These are phyloP conservation scores for Clamator glandarius DNA, from an alignment of 2,797 vertebrate genomes.

Conservation along the genomic window DNA sequence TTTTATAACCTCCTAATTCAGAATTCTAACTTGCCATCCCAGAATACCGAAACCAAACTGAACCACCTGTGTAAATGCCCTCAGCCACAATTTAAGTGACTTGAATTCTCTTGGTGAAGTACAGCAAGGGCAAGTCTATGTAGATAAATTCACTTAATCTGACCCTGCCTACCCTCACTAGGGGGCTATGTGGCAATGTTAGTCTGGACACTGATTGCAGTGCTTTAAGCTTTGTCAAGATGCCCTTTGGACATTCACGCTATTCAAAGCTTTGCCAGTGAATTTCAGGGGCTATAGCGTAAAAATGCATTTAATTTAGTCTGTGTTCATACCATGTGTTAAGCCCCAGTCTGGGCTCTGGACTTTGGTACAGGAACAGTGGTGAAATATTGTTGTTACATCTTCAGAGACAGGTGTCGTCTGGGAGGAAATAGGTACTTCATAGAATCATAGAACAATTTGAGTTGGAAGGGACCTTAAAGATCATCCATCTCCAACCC, in stretches of 20 bases:
- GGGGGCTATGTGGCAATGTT: not conserved
- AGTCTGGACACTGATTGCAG: not conserved
- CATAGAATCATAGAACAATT: too few relatives aligned
- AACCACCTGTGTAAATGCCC: not conserved
- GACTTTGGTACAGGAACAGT: not conserved
- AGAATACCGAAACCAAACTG: not conserved
- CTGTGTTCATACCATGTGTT: not conserved
- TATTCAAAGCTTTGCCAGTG: not conserved
- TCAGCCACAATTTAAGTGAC: not conserved
- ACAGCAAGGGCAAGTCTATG: not conserved
- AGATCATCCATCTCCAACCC: too few relatives aligned
- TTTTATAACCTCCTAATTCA: not conserved
- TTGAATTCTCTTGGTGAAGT: not conserved
- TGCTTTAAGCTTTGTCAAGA: not conserved
- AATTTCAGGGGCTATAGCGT: not conserved
- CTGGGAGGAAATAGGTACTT: not conserved
- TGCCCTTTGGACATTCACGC: not conserved
- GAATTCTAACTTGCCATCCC: not conserved
- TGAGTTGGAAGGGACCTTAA: too few relatives aligned
- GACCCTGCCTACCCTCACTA: not conserved
- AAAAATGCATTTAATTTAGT: not conserved
- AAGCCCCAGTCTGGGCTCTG: not conserved
- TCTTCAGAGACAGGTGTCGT: not conserved
- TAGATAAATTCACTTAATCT: not conserved
- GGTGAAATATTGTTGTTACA: not conserved